These are phyloP conservation scores for Oligia latruncula DNA, from an alignment of 2,888 invertebrate genomes.

Conservation along the genomic window DNA sequence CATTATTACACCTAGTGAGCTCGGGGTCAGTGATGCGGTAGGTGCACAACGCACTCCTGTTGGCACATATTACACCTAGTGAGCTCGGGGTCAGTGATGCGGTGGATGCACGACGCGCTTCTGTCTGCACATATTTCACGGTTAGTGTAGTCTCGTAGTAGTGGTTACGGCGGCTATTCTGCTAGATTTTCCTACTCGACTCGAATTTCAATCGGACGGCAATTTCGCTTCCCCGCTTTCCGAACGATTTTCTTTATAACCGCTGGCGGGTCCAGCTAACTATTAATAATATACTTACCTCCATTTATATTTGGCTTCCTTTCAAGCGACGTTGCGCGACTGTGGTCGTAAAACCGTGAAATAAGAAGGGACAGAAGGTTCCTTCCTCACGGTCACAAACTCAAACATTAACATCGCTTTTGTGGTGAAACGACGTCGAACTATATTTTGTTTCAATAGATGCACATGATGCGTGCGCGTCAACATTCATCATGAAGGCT, in stretches of 20 bases:
- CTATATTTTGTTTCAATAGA: background rate
- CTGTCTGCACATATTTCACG: conserved; percentile 21
- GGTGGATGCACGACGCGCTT: background rate
- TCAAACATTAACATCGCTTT: background rate
- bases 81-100: background rate
- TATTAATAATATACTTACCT: conserved; percentile 66
- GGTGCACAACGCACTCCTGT: background rate
- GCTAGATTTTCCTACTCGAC: conserved; percentile 62
- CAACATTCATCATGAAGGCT: background rate
- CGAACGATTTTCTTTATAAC: conserved; percentile 64
- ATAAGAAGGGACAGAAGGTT: conserved; percentile 31
- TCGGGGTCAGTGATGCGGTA: background rate
- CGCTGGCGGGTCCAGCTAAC: conserved; percentile 56
- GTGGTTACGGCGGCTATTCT: conserved; percentile 45
- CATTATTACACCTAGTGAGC: background rate
- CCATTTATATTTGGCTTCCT: conserved; percentile 64
- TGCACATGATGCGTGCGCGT: no score
- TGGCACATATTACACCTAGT: background rate
- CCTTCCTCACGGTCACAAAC: background rate
- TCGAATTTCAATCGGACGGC: conserved; percentile 67
- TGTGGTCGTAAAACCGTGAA: conserved; percentile 6
- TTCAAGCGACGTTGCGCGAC: conserved; percentile 44
- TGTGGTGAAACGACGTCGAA: no score
- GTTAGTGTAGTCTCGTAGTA: conserved; percentile 38
- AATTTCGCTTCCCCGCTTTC: conserved; percentile 63